Conservation (phyloP, 2,797 vertebrate species). For the Pipistrellus pipistrellus region DNA sequence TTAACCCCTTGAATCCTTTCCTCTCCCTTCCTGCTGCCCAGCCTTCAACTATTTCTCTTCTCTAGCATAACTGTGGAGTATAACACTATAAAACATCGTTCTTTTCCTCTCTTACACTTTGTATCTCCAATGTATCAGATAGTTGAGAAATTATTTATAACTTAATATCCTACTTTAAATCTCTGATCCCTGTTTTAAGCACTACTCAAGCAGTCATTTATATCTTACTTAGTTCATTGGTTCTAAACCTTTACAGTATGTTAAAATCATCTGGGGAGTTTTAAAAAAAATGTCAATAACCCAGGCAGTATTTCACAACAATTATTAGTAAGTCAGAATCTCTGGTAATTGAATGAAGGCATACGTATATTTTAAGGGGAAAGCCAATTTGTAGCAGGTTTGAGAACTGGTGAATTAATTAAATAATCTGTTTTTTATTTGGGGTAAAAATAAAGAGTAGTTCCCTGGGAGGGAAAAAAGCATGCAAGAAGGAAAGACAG, state of each 20-base stretch:
- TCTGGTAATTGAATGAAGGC: not conserved
- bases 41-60: not conserved
- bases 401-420: not conserved
- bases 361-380: not conserved
- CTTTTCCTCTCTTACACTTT: not conserved
- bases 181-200: conserved; percentile 17
- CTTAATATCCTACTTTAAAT: conserved; percentile 6
- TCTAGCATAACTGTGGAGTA: not conserved
- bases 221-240: not conserved
- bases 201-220: not conserved
- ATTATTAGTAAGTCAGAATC: not conserved
- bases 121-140: conserved; percentile 4
- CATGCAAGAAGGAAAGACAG: not conserved
- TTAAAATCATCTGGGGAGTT: not conserved
- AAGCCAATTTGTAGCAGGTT: not conserved
- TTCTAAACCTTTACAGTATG: not conserved
- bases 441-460: not conserved
- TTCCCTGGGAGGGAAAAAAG: not conserved
- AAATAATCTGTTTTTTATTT: not conserved
- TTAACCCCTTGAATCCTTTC: not conserved
- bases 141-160: conserved; percentile 29
- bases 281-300: not conserved
- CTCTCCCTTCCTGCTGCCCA: not conserved
- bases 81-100: not conserved
- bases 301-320: not conserved